Conservation (phyloP, 2,888 invertebrate genomes). For the Drosophila pegasa region DNA sequence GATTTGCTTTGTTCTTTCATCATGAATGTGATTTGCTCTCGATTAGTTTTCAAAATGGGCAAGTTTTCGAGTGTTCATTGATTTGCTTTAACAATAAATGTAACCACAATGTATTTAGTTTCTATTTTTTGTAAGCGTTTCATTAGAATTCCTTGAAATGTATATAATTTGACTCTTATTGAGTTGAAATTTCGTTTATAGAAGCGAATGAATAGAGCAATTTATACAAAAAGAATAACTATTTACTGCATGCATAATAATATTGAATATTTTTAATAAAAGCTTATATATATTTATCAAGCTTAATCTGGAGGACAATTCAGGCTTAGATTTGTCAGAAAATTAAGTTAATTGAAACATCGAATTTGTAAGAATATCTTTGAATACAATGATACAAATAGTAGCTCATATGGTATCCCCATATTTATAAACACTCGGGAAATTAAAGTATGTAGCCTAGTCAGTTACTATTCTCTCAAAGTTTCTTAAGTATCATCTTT, state of each 20-base stretch:
- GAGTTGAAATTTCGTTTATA: background rate
- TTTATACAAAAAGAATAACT: background rate
- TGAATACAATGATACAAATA: too few species aligned
- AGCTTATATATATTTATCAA: too few species aligned
- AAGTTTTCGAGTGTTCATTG: slow-evolving; percentile 22
- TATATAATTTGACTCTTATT: background rate
- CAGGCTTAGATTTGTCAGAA: too few species aligned
- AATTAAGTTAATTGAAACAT: too few species aligned
- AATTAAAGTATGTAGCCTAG: background rate
- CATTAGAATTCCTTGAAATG: background rate
- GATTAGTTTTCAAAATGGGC: slow-evolving; percentile 9
- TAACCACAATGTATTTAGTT: slow-evolving; percentile 2
- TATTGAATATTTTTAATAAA: too few species aligned
- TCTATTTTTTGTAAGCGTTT: background rate
- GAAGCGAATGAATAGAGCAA: background rate
- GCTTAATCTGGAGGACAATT: too few species aligned
- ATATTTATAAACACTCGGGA: too few species aligned
- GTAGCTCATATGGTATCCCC: too few species aligned
- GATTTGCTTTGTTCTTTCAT: slow-evolving; percentile 27
- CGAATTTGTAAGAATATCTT: too few species aligned
- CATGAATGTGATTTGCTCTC: slow-evolving; percentile 7
- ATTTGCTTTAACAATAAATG: background rate
- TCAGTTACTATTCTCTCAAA: background rate
- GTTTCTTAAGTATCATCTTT: background rate
- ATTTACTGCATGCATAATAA: background rate